phyloP scores from a whole-genome alignment of 2,113 vertebrate genomes.

The Pelecanus crispus region DNA sequence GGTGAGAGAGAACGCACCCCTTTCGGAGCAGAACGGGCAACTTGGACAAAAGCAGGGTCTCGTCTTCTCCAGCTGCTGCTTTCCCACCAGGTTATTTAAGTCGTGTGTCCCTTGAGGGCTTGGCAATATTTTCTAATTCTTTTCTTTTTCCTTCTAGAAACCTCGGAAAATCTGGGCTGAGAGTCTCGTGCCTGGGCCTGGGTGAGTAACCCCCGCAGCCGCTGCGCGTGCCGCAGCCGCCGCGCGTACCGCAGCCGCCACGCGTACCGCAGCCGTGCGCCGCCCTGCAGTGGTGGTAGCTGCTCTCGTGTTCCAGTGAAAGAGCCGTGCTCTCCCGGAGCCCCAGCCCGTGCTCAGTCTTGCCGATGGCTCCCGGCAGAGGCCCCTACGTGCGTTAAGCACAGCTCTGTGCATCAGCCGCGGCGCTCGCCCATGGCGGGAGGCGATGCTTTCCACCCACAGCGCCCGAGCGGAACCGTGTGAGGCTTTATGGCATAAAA shows the following conservation, averaged over 20 bases:
- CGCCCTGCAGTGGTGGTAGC: not conserved
- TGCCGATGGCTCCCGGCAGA: not conserved
- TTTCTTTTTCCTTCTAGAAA: conserved; percentile 78
- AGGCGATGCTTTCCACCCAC: not conserved
- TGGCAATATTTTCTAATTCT: not conserved
- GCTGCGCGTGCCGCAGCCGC: no score
- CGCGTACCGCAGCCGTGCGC: not conserved
- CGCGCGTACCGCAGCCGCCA: not conserved
- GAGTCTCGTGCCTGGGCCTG: conserved; percentile 91
- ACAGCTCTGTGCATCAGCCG: not conserved
- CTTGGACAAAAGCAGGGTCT: not conserved
- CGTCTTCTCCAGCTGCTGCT: accelerated
- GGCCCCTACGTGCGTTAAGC: accelerated
- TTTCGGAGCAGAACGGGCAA: accelerated
- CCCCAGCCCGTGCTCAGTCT: not conserved
- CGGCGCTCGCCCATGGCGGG: accelerated
- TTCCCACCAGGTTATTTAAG: accelerated
- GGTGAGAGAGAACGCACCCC: accelerated
- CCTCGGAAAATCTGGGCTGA: conserved; percentile 92
- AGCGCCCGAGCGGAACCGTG: accelerated
- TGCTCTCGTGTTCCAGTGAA: not conserved
- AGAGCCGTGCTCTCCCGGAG: no score
- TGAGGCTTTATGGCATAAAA: accelerated
- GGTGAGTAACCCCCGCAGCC: conserved; percentile 75
- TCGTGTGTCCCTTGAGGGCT: not conserved